Base-by-base conservation (phyloP, 2,888 invertebrate species). In the Synanthedon vespiformis region DNA sequence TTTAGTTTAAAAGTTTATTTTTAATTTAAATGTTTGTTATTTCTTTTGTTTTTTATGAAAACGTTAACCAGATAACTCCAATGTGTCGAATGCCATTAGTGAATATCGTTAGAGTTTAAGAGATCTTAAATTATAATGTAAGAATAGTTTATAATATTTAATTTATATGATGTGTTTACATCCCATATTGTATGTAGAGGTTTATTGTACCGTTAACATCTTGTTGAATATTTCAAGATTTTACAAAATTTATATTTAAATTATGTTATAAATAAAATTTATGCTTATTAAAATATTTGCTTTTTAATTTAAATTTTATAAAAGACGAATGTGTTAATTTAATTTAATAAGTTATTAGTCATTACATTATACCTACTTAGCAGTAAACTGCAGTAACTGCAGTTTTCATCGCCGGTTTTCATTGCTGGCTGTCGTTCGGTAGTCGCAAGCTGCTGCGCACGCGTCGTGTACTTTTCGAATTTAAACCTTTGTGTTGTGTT, bases 181-280 rank as follows among this genome's bases (percentile, higher is more conserved):
- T 49, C 34, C 10, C 8, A 68, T 60, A 60, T 57, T 64, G 60
- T 61, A 64, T 64, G 60, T 61, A 64, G 61, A 51, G 58, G 56
- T 62, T 70, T 74, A 75, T 68, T 74, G 74, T 34, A 34, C 34
- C 63, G 70, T 74, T 77, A 68, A 64, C 61, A 63, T 64, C 73
- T 74, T 83, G 83, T 84, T 84, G 70, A 72, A 78, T 75, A 77
- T 78, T 81, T 82, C 81, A 80, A 78, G 77, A 81, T 77, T 85
- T 84, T 85, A 83, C 80, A 85, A 80, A 73, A 80, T 83, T 81
- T 86, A 84, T 80, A 81, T 77, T 79, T 80, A 74, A 79, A 72
- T 74, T 79, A 84, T 76, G 84, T 85, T 85, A 81, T 68, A 68
- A 83, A 82, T 79, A 80, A 84, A 85, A 77, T 54, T 70, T 72